phyloP scores from a whole-genome alignment of 2,888 invertebrate genomes.

The Pantelozetes paolii region DNA sequence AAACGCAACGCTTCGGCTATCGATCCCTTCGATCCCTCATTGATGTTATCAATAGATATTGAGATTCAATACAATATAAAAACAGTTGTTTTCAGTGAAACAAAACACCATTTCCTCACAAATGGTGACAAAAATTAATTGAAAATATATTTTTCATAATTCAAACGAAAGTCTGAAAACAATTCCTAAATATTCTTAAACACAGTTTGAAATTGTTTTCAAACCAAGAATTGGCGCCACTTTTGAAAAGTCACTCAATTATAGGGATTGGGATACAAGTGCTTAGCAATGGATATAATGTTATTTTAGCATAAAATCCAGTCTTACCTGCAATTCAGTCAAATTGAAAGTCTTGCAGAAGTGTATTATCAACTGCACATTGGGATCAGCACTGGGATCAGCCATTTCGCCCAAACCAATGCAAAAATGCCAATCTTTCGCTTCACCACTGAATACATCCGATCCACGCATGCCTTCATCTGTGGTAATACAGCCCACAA shows the following conservation, averaged over 20 bases:
- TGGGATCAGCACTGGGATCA: constrained; percentile 54
- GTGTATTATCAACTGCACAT: constrained; percentile 55
- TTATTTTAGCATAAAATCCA: neutral
- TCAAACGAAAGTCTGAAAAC: neutral
- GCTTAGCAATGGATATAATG: neutral
- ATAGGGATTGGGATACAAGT: neutral
- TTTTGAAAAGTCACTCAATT: neutral
- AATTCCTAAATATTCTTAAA: neutral
- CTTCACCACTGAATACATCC: constrained; percentile 16
- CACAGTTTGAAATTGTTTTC: neutral
- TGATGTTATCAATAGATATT: neutral
- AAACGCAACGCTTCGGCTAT: neutral
- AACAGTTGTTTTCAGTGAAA: too few species aligned
- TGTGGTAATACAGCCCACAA: constrained; percentile 12
- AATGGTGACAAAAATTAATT: too few species aligned
- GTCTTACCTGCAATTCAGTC: constrained; percentile 54
- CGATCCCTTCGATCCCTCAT: neutral
- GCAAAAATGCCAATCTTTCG: constrained; percentile 29
- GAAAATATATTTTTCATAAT: too few species aligned
- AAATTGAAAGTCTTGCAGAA: constrained; percentile 56
- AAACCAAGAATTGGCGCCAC: constrained; percentile 4
- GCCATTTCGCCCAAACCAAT: constrained; percentile 54
- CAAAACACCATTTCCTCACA: too few species aligned
- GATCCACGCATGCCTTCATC: constrained; percentile 11
- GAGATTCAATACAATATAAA: neutral